Evolutionary conservation across 2,113 vertebrate genomes (phyloP), one percentile per base, ranked within the genome.

Genomic region (Saccopteryx leptura): DNA sequence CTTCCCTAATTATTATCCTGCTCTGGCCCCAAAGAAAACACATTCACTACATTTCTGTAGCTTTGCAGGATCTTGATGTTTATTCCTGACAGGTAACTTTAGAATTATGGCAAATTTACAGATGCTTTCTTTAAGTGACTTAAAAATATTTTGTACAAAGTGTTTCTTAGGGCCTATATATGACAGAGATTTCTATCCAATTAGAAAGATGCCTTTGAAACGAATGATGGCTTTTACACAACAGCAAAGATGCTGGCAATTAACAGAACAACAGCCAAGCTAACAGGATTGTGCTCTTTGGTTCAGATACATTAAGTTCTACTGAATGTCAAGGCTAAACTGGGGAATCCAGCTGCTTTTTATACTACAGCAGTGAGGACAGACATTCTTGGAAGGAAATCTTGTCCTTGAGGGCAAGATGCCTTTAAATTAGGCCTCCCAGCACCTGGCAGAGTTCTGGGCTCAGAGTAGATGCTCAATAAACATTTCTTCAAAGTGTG

Each of bases 371-470:
- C 74, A 58, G 26, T 2, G 50, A 91, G 80, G 71, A 95, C 88
- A 92, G 95, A 90, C 76, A 85, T 94, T 95, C 92, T 88, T 94
- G 92, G 87, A 76, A 21, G 65, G 54, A 74, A 71, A 66, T 50
- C 48, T 79, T 87, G 69, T 95, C 82, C 65, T 93, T 83, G 90
- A 78, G 82, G 91, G 69, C 74, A 93, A 82, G 75, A 1, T 92
- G 90, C 66, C 92, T 95, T 90, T 76, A 71, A 89, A 46, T 24
- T 31, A 90, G 90, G 95, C 76, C 90, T 94, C 97, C 86, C 81
- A 63, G 88, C 39, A 79, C 68, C 72, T 13, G 11, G 72, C 52
- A 65, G 18, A 23, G 72, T 58, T 76, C 33, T 74, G 39, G 50
- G 33, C 58, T 93, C 95, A 84, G 39, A 75, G 85, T 82, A 94